Evolutionary conservation across 1,140 invertebrate species (phyloP), one percentile per base, ranked within the genome.

Genomic region (Bradynema listronoti): DNA sequence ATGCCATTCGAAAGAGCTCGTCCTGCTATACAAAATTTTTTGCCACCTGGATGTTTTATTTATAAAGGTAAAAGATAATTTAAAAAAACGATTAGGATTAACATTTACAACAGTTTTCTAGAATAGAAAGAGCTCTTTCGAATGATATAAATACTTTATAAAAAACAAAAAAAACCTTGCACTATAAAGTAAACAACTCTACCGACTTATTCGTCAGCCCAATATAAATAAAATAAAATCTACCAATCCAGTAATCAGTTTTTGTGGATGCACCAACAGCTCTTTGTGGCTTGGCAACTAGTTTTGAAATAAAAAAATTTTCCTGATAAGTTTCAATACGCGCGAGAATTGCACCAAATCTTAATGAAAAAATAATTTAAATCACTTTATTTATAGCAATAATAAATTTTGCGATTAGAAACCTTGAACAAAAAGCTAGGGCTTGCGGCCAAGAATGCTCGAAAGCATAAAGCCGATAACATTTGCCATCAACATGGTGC

Each of bases 371-470:
- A 25, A 39, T 39, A 39, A 11, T 39, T 39, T 41, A 4, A 25
- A 55, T 46, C 19, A 16, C n/a, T 46, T 3, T 2, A 54, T 36
- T 46, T 29, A 19, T 47, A 52, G 11, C 1, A 56, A 7, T 49
- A 25, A 11, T 56, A 47, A 56, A 27, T 43, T 14, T 7, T 29
- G 16, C 45, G 29, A 47, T 24, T 7, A 22, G 36, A 29, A 50
- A 74, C 73, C 71, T 64, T n/a, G 53, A 46, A 61, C 73, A 76
- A 32, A 74, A 68, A 9, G 61, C 45, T 32, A 76, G 39, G 16
- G 73, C 73, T 51, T 78, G 76, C 16, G 75, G 63, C 73, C 73
- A 76, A 9, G 73, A 77, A 42, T 57, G 56, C 41, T 78, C 71
- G 14, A 69, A 58, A 22, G 59, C 51, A 56, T 67, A 63, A 1